These are phyloP conservation scores for Myotis pilosus DNA, from an alignment of 2,797 vertebrate genomes.

Conservation along the genomic window DNA sequence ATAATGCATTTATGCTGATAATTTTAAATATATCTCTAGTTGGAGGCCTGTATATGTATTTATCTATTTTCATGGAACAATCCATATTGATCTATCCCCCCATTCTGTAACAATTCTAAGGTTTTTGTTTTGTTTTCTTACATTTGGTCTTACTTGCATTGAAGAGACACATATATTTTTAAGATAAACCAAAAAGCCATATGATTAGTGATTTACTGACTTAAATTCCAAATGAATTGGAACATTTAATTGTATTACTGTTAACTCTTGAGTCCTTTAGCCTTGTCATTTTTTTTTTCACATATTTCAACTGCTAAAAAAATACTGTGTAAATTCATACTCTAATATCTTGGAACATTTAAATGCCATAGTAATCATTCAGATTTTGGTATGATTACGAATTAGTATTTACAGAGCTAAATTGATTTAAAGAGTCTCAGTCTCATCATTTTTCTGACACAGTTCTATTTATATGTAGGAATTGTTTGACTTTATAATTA, in stretches of 20 bases:
- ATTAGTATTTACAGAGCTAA: constrained; percentile 25
- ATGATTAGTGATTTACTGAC: background rate
- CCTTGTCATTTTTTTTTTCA: background rate
- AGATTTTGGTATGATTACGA: constrained; percentile 33
- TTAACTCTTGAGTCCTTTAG: background rate
- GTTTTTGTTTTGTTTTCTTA: constrained; percentile 3
- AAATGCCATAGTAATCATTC: constrained; percentile 15
- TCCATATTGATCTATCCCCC: background rate
- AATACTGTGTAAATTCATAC: constrained; percentile 36
- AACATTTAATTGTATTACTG: background rate
- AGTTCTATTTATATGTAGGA: background rate
- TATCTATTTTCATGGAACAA: background rate
- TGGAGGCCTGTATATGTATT: background rate
- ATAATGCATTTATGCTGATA: background rate
- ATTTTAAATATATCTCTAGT: constrained; percentile 14
- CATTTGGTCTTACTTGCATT: constrained; percentile 44
- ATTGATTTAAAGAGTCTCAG: background rate
- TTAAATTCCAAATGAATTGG: constrained; percentile 29
- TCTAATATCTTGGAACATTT: constrained; percentile 22
- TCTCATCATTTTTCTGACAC: constrained; percentile 13
- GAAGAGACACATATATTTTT: constrained; percentile 27
- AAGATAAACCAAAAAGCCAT: background rate
- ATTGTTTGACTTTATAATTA: constrained; percentile 35
- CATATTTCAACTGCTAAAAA: constrained; percentile 40
- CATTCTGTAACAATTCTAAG: background rate